These are phyloP conservation scores for Peromyscus leucopus DNA, from an alignment of 2,113 vertebrate species.

Conservation along the genomic window DNA sequence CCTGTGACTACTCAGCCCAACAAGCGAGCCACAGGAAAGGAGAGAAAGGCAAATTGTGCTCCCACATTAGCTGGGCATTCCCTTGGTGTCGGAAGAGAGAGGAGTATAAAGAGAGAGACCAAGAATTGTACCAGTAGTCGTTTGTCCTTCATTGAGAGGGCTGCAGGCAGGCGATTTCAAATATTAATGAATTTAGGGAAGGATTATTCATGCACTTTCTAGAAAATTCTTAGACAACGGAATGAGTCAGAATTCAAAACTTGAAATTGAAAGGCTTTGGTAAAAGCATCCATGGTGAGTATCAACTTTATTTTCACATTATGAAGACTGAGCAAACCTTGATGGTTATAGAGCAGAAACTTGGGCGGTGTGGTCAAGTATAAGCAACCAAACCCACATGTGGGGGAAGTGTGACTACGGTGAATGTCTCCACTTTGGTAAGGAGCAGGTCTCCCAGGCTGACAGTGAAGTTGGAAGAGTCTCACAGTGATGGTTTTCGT, in stretches of 20 bases:
- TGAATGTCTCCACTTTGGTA: background rate
- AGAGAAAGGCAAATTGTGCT: background rate
- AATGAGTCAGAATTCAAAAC: conserved; percentile 41
- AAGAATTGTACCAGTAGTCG: background rate
- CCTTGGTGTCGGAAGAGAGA: background rate
- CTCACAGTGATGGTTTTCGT: conserved; percentile 32
- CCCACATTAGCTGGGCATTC: background rate
- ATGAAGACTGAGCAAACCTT: conserved; percentile 16
- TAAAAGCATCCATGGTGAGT: conserved; percentile 52
- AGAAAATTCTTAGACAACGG: conserved; percentile 47
- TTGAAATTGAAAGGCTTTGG: background rate
- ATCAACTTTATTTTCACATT: conserved; percentile 37
- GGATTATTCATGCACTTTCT: background rate
- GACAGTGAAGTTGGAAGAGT: conserved; percentile 21
- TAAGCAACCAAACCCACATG: background rate
- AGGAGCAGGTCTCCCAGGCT: background rate
- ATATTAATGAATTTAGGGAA: background rate
- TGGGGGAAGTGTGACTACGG: background rate
- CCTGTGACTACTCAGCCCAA: background rate
- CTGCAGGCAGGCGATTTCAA: background rate
- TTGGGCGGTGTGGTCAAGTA: background rate
- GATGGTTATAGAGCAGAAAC: conserved; percentile 13
- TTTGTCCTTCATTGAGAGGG: background rate
- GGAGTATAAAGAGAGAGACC: background rate
- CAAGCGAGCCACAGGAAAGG: background rate